phyloP scores from a whole-genome alignment of 2,797 vertebrate species.

The Ambastaia sidthimunki region DNA sequence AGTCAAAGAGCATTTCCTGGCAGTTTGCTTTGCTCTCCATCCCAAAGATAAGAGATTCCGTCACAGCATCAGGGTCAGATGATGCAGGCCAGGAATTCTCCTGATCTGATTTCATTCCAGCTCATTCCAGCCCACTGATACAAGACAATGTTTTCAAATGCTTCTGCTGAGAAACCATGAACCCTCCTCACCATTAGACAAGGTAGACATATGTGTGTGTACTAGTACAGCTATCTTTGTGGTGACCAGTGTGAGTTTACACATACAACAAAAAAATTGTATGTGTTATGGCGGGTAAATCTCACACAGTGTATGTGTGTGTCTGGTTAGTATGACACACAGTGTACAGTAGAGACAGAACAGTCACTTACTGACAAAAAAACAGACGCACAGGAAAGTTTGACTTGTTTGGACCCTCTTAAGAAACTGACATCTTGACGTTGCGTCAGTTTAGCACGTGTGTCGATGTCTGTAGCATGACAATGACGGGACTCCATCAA shows the following conservation, averaged over 20 bases:
- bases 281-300: too few species aligned
- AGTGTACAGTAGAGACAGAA: neutral
- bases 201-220: neutral
- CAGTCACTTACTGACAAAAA: neutral
- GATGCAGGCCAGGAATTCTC: constrained; percentile 57
- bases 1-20: constrained; percentile 67
- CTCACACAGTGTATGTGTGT: too few species aligned
- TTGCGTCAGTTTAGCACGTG: constrained; percentile 35
- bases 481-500: constrained; percentile 64
- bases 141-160: constrained; percentile 44
- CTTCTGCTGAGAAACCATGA: constrained; percentile 47
- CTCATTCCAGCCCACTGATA: constrained; percentile 49
- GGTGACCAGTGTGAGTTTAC: too few species aligned
- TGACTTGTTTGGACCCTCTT: constrained; percentile 20
- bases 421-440: constrained; percentile 38
- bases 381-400: neutral
- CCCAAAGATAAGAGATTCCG: constrained; percentile 71
- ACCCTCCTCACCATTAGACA: neutral
- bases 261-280: too few species aligned
- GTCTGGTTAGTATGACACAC: neutral
- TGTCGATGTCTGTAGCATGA: constrained; percentile 55
- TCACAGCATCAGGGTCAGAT: constrained; percentile 55
- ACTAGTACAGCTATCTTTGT: neutral
- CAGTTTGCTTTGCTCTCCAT: constrained; percentile 59
- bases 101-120: constrained; percentile 52